phyloP scores from a whole-genome alignment of 2,113 vertebrate species.

The Columba janthina region DNA sequence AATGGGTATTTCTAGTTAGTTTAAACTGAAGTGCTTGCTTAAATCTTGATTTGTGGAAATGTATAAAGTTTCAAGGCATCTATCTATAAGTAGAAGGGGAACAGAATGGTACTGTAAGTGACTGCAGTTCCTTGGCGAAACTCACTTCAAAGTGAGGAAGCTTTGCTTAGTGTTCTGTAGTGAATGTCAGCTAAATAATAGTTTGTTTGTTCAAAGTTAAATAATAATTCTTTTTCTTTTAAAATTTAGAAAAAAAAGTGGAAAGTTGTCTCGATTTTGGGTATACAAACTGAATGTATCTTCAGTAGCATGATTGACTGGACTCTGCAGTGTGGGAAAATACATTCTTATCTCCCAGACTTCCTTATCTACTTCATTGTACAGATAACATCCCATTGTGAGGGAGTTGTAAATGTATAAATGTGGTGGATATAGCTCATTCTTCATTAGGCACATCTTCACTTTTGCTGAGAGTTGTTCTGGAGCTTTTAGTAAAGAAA shows the following conservation, averaged over 20 bases:
- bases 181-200: neutral
- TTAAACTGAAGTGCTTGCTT: neutral
- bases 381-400: neutral
- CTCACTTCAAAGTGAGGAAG: neutral
- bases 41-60: neutral
- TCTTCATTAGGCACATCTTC: neutral
- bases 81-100: neutral
- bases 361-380: neutral
- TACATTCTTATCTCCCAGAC: neutral
- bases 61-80: neutral
- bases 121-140: neutral
- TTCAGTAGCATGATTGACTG: neutral
- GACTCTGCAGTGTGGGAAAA: neutral
- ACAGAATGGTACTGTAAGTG: neutral
- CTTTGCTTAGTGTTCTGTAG: neutral
- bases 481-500: neutral
- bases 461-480: neutral
- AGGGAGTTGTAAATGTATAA: neutral
- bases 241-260: neutral
- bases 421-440: neutral
- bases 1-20: neutral
- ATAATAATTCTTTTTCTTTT: neutral
- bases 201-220: neutral
- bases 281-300: neutral
- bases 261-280: neutral